Evolutionary conservation across 2,797 vertebrate species (phyloP).

Genomic region (Babyrousa celebensis): DNA sequence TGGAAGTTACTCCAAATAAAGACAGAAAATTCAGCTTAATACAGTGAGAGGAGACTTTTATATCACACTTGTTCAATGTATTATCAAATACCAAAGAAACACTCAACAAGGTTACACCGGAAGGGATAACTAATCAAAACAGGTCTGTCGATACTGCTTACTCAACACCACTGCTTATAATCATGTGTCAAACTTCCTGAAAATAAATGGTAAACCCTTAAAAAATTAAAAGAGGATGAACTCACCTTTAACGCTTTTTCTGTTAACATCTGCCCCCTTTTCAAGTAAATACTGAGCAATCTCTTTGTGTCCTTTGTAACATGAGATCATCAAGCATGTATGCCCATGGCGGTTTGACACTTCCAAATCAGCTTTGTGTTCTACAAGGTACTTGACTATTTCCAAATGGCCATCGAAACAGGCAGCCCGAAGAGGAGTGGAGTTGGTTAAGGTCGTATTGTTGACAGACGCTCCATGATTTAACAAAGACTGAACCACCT

Average conservation of each 20-base stretch:
- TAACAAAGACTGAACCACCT: constrained; percentile 97
- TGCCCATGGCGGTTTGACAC: constrained; percentile 99
- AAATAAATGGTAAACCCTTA: constrained; percentile 48
- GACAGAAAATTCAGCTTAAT: constrained; percentile 53
- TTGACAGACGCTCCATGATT: constrained; percentile 98
- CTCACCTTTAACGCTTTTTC: constrained; percentile 99
- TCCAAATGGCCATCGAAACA: constrained; percentile 99
- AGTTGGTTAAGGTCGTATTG: constrained; percentile 99
- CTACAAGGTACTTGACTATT: constrained; percentile 98
- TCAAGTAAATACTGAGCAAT: constrained; percentile 98
- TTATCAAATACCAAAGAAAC: constrained; percentile 28
- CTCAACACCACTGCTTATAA: constrained; percentile 35
- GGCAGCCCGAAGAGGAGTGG: constrained; percentile 97
- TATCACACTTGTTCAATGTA: not conserved
- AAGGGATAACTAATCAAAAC: constrained; percentile 49
- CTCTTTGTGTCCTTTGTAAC: constrained; percentile 99
- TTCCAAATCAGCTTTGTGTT: constrained; percentile 98
- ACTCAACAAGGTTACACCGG: not conserved
- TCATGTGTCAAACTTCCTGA: constrained; percentile 56
- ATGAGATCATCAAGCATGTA: constrained; percentile 99
- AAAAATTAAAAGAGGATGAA: constrained; percentile 43
- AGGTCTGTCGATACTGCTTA: constrained; percentile 21
- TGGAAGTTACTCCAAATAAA: constrained; percentile 22
- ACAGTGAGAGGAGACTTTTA: not conserved
- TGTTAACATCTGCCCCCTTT: constrained; percentile 98